phyloP scores from a whole-genome alignment of 2,113 vertebrate genomes.

The Sylvilagus bachmani region DNA sequence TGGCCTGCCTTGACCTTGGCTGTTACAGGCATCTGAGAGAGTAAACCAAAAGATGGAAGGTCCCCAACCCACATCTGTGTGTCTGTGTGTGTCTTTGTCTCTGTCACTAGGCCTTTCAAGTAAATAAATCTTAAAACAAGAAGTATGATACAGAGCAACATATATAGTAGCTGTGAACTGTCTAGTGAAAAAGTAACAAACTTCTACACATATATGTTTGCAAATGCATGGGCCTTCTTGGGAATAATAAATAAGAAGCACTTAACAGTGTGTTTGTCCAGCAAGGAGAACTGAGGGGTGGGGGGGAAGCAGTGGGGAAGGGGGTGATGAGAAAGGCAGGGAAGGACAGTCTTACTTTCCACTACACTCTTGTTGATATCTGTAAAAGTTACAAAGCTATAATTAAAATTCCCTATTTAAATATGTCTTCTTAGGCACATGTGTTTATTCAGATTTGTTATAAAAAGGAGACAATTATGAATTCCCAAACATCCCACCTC shows the following conservation, averaged over 20 bases:
- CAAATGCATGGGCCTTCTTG: not conserved
- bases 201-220: not conserved
- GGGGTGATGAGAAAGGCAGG: too few species aligned
- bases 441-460: slow-evolving; percentile 25
- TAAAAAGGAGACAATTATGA: not conserved
- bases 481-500: slow-evolving; percentile 11
- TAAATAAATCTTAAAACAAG: too few species aligned
- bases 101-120: too few species aligned
- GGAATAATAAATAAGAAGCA: not conserved
- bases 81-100: too few species aligned
- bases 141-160: not conserved
- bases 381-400: not conserved
- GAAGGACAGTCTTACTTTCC: not conserved
- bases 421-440: not conserved
- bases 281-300: not conserved
- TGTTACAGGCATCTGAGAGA: too few species aligned
- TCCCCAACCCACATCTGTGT: too few species aligned
- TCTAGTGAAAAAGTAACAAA: not conserved
- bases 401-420: not conserved
- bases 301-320: not conserved
- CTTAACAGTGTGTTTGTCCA: not conserved
- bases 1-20: too few species aligned
- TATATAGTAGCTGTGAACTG: not conserved
- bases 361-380: not conserved
- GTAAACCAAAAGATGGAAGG: too few species aligned